Conservation (phyloP, 2,888 invertebrate genomes). For the Ectropis crepuscularia region DNA sequence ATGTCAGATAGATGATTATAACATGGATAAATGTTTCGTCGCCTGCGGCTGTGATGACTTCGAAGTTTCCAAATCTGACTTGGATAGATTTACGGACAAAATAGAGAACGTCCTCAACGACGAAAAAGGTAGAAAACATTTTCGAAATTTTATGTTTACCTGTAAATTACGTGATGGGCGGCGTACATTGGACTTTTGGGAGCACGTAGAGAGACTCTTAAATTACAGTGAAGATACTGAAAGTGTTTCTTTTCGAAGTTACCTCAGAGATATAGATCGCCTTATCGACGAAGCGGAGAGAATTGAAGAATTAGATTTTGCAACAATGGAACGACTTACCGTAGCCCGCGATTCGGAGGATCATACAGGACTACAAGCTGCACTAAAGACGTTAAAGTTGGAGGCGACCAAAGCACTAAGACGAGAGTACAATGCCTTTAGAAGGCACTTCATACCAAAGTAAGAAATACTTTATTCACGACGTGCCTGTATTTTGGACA, state of each 20-base stretch:
- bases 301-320: slow-evolving; percentile 75
- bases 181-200: slow-evolving; percentile 72
- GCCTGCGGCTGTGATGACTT: slow-evolving; percentile 77
- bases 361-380: slow-evolving; percentile 65
- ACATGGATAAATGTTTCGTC: slow-evolving; percentile 79
- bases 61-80: slow-evolving; percentile 75
- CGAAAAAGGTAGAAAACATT: slow-evolving; percentile 74
- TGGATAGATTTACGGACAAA: slow-evolving; percentile 80
- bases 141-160: slow-evolving; percentile 77
- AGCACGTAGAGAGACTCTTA: slow-evolving; percentile 69
- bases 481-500: slow-evolving; percentile 53
- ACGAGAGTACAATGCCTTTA: slow-evolving; percentile 72
- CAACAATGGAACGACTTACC: slow-evolving; percentile 70
- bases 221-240: slow-evolving; percentile 64
- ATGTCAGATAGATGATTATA: slow-evolving; percentile 59
- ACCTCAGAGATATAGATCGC: slow-evolving; percentile 63
- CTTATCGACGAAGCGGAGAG: slow-evolving; percentile 72
- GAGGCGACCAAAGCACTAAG: slow-evolving; percentile 72
- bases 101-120: slow-evolving; percentile 80
- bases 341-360: slow-evolving; percentile 66
- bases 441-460: slow-evolving; percentile 59
- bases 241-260: slow-evolving; percentile 61
- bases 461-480: slow-evolving; percentile 21
- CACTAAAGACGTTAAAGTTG: slow-evolving; percentile 66
- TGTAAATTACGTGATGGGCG: slow-evolving; percentile 72